These are phyloP conservation scores for Casuarius casuarius DNA, from an alignment of 2,113 vertebrate genomes.

Conservation along the genomic window DNA sequence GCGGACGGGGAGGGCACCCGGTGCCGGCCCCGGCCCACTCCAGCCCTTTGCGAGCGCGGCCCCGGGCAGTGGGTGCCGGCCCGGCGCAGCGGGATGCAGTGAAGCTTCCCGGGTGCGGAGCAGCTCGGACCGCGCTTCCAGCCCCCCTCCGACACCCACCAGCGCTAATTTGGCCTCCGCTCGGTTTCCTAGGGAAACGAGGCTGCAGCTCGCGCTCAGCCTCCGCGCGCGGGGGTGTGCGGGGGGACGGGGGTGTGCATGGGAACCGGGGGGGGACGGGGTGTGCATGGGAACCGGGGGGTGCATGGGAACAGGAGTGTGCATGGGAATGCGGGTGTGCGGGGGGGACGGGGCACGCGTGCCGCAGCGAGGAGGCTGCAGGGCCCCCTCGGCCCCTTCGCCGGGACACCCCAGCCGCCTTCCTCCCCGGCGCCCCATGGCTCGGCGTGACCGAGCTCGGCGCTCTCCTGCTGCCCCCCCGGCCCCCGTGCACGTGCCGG, in stretches of 20 bases:
- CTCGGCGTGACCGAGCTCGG: too few species aligned
- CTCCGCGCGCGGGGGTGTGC: background rate
- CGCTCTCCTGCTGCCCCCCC: too few species aligned
- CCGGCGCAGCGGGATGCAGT: rapidly evolving
- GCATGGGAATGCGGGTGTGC: rapidly evolving
- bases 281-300: background rate
- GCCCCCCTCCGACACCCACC: background rate
- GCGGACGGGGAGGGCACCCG: background rate
- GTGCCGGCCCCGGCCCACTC: too few species aligned
- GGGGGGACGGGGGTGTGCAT: too few species aligned
- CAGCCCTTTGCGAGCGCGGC: too few species aligned
- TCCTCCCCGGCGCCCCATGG: too few species aligned
- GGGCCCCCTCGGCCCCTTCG: too few species aligned
- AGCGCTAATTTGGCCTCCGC: background rate
- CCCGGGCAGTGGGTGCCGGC: rapidly evolving
- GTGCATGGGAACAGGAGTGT: background rate
- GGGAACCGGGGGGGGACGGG: too few species aligned
- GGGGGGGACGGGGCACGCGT: background rate
- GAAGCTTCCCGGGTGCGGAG: rapidly evolving
- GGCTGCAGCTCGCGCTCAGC: conserved; percentile 8
- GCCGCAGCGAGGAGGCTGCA: too few species aligned
- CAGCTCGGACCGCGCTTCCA: rapidly evolving
- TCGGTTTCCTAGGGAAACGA: conserved; percentile 54
- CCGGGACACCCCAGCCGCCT: too few species aligned
- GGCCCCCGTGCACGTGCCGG: too few species aligned